phyloP scores from a whole-genome alignment of 2,113 vertebrate species.

The Cyprinus carpio region DNA sequence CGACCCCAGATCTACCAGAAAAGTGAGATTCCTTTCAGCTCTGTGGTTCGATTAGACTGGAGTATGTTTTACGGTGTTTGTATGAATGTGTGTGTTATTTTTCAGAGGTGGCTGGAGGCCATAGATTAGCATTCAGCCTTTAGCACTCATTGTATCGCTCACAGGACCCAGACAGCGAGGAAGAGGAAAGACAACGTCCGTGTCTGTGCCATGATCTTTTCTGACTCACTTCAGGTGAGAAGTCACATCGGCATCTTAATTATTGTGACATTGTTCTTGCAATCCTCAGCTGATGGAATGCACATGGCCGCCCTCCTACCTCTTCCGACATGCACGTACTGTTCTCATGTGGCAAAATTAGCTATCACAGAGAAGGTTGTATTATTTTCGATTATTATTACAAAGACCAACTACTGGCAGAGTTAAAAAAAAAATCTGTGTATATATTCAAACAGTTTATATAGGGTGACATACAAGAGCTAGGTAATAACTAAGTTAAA shows the following conservation, averaged over 20 bases:
- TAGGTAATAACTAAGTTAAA: too few relatives aligned
- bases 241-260: background rate
- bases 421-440: too few relatives aligned
- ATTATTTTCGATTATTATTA: too few relatives aligned
- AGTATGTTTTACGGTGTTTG: background rate
- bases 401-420: too few relatives aligned
- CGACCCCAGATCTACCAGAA: slow-evolving; percentile 79
- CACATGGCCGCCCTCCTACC: background rate
- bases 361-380: background rate
- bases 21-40: slow-evolving; percentile 72
- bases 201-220: slow-evolving; percentile 78
- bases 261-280: background rate
- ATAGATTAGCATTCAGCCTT: slow-evolving; percentile 93
- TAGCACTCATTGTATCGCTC: slow-evolving; percentile 95
- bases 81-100: slow-evolving; percentile 21
- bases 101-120: slow-evolving; percentile 86
- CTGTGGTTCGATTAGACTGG: background rate
- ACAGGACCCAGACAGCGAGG: slow-evolving; percentile 88
- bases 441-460: too few relatives aligned
- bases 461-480: too few relatives aligned
- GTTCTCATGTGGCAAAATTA: background rate
- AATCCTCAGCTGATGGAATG: background rate
- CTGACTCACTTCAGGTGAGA: slow-evolving; percentile 83
- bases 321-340: background rate
- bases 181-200: slow-evolving; percentile 82